Conservation (phyloP, 2,113 vertebrate species). For the Podocnemis expansa region DNA sequence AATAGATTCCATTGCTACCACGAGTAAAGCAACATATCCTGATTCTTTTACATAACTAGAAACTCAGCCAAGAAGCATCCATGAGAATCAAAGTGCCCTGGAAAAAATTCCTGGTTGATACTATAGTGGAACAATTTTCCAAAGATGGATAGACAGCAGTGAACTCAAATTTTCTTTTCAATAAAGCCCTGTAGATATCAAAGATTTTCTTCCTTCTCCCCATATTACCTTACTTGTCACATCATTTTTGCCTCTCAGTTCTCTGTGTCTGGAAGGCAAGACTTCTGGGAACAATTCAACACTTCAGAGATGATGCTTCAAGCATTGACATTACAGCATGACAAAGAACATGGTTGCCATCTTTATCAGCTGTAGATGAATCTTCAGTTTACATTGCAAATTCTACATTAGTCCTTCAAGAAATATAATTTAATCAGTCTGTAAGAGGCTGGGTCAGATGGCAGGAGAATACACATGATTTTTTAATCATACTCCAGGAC, state of each 20-base stretch:
- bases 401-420: not conserved
- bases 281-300: not conserved
- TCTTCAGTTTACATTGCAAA: not conserved
- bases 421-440: not conserved
- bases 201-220: not conserved
- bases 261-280: not conserved
- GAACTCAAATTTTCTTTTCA: slow-evolving; percentile 16
- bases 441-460: not conserved
- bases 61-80: not conserved
- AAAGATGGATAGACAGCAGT: not conserved
- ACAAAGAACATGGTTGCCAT: not conserved
- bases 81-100: not conserved
- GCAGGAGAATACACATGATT: not conserved
- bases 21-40: not conserved
- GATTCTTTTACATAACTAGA: not conserved
- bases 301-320: not conserved
- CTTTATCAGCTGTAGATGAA: not conserved
- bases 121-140: not conserved
- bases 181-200: not conserved
- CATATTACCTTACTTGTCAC: not conserved
- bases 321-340: not conserved
- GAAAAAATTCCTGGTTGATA: not conserved
- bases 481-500: not conserved
- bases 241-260: slow-evolving; percentile 11
- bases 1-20: not conserved